Conservation (phyloP, 2,888 invertebrate genomes). For the Thereva unica region DNA sequence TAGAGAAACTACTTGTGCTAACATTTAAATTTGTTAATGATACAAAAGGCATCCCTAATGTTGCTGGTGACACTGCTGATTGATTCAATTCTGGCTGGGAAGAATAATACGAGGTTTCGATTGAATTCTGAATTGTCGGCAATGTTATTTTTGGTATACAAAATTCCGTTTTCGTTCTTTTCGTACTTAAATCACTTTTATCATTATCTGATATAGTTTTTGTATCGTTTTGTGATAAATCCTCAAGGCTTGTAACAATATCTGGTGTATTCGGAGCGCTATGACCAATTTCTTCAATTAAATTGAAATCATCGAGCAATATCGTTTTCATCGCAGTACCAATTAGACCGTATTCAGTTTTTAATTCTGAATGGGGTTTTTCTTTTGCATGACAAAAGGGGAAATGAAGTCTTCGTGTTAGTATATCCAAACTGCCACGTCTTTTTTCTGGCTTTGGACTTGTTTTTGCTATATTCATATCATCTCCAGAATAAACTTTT, state of each 20-base stretch:
- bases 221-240: too few relatives aligned
- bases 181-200: not conserved
- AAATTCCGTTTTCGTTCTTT: not conserved
- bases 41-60: constrained; percentile 28
- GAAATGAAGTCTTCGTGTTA: constrained; percentile 44
- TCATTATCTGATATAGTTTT: not conserved
- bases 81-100: constrained; percentile 39
- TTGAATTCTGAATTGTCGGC: not conserved
- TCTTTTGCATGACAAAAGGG: constrained; percentile 42
- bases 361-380: constrained; percentile 30
- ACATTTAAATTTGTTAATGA: constrained; percentile 38
- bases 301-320: constrained; percentile 62
- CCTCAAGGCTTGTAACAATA: not conserved
- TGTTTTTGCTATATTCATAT: not conserved
- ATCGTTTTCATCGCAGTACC: constrained; percentile 65
- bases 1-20: constrained; percentile 15
- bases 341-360: constrained; percentile 57
- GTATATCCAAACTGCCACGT: constrained; percentile 57
- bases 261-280: not conserved
- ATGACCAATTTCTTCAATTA: constrained; percentile 47
- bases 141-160: constrained; percentile 13
- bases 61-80: not conserved
- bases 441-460: constrained; percentile 48
- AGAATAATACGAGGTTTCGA: constrained; percentile 34
- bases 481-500: not conserved